Evolutionary conservation across 2,113 vertebrate species (phyloP).

Genomic region (Tetraodon nigroviridis): DNA sequence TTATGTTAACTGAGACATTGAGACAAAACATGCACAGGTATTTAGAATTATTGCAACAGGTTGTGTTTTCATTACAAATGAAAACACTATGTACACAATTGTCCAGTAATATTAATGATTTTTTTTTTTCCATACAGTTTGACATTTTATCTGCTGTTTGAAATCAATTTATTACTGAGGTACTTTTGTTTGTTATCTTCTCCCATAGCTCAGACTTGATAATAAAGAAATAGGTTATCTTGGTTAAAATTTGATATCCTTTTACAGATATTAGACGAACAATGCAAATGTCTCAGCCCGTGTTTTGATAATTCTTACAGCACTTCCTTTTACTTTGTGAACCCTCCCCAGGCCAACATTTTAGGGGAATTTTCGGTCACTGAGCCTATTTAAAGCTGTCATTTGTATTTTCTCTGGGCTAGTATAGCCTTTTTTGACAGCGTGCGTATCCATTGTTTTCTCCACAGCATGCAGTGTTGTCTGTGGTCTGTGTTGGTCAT

Average conservation of each 20-base stretch:
- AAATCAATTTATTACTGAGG: no score
- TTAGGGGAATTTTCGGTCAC: conserved; percentile 66
- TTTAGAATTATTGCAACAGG: conserved; percentile 44
- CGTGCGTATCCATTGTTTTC: conserved; percentile 63
- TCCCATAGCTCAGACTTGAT: background rate
- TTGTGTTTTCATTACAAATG: background rate
- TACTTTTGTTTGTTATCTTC: background rate
- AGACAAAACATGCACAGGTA: conserved; percentile 52
- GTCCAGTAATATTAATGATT: conserved; percentile 1
- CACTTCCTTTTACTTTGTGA: conserved; percentile 65
- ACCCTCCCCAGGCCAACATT: conserved; percentile 44
- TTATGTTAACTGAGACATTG: no score
- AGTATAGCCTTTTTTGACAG: conserved; percentile 42
- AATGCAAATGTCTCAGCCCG: conserved; percentile 54
- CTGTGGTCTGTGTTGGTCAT: conserved; percentile 49
- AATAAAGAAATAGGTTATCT: background rate
- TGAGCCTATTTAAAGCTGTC: conserved; percentile 60
- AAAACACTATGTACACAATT: background rate
- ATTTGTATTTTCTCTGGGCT: conserved; percentile 49
- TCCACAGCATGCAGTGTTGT: conserved; percentile 35
- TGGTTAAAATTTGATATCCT: no score
- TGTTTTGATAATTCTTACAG: conserved; percentile 16
- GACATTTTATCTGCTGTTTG: no score
- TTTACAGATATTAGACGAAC: conserved; percentile 21
- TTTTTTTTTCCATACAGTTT: conserved; percentile 13